These are phyloP conservation scores for Pseudopodoces humilis DNA, from an alignment of 2,113 vertebrate genomes.

Conservation along the genomic window DNA sequence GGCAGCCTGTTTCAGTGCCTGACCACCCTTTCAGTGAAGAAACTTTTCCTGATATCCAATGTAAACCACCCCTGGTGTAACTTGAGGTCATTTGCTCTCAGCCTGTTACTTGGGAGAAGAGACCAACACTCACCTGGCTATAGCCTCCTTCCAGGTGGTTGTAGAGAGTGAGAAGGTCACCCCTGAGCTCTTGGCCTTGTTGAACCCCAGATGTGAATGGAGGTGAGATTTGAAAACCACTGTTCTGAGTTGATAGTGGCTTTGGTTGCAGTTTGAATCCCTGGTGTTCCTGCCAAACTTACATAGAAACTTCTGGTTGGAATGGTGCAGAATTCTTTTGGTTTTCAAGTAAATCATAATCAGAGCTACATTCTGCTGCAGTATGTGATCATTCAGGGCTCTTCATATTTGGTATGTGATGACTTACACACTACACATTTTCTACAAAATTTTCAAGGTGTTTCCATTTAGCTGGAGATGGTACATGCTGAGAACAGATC, in stretches of 20 bases:
- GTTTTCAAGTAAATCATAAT: background rate
- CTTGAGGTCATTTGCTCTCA: background rate
- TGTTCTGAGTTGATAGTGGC: background rate
- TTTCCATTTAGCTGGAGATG: background rate
- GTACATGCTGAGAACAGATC: background rate
- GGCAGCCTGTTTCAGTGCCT: background rate
- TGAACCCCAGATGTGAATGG: background rate
- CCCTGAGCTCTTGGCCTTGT: background rate
- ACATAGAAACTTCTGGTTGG: background rate
- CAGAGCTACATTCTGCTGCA: background rate
- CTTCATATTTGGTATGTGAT: background rate
- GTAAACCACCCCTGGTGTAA: background rate
- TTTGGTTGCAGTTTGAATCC: background rate
- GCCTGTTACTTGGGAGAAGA: background rate
- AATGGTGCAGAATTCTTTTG: background rate
- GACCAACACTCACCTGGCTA: background rate
- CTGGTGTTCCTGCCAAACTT: background rate
- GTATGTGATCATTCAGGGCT: background rate
- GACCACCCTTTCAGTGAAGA: background rate
- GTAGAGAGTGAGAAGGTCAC: background rate
- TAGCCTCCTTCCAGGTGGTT: background rate
- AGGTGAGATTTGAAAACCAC: background rate
- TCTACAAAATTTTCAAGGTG: background rate
- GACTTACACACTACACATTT: background rate
- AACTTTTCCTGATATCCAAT: background rate